Percentiles rank a stretch among this genome's conserved stretches.
Conservation (phyloP, 2,888 invertebrate species). For the Erebia palarica region DNA sequence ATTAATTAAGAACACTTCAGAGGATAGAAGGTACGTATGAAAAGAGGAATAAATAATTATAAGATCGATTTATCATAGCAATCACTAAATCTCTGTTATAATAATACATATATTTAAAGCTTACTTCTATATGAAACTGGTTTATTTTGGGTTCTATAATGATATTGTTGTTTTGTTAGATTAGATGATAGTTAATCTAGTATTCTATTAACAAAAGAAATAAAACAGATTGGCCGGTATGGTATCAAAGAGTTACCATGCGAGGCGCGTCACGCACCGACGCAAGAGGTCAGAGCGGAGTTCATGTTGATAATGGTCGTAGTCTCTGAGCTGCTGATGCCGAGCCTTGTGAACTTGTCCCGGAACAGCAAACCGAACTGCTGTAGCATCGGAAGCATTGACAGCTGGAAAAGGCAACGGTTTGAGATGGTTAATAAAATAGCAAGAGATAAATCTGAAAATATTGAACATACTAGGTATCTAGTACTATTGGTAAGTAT, state of each 20-base stretch:
- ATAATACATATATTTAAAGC: no score
- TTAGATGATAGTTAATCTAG: background rate
- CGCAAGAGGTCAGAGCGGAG: conserved; percentile 86
- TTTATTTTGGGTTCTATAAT: background rate
- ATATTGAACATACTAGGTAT: background rate
- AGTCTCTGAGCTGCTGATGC: conserved; percentile 85
- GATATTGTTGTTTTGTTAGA: no score
- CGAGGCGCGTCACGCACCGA: conserved; percentile 83
- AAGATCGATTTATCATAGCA: no score
- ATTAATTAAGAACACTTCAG: conserved; percentile 38
- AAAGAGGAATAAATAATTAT: background rate
- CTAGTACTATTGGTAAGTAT: no score
- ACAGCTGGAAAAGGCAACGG: conserved; percentile 77
- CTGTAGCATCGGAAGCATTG: conserved; percentile 85
- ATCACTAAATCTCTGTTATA: no score
- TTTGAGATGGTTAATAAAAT: background rate
- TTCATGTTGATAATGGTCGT: conserved; percentile 88
- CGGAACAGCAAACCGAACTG: conserved; percentile 88
- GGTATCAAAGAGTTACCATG: conserved; percentile 76
- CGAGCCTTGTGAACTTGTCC: conserved; percentile 83
- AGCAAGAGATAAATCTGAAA: background rate
- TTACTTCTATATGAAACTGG: no score
- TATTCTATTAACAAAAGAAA: background rate
- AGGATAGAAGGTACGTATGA: background rate
- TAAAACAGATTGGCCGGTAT: conserved; percentile 48